Evolutionary conservation across 2,113 vertebrate species (phyloP).

Genomic region (Daphoenositta chrysoptera): DNA sequence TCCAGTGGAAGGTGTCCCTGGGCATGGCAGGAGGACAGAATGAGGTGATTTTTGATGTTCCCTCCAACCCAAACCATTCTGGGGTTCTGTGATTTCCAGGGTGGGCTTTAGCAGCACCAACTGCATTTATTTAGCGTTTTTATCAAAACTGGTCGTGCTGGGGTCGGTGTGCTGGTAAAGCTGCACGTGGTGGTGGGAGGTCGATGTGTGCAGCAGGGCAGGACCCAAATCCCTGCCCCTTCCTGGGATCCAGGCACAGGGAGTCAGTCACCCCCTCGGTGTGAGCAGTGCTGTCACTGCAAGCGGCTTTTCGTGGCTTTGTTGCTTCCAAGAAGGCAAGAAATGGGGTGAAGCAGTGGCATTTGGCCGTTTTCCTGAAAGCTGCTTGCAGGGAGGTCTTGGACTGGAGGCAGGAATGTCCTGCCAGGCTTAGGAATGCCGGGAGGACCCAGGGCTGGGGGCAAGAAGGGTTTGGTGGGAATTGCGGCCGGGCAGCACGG

Average conservation of each 20-base stretch:
- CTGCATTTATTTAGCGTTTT: rapidly evolving
- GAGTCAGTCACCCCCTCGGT: rapidly evolving
- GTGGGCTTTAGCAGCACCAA: background rate
- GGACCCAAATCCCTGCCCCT: background rate
- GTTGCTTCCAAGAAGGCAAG: rapidly evolving
- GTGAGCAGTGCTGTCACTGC: rapidly evolving
- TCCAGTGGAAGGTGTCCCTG: background rate
- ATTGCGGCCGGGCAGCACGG: rapidly evolving
- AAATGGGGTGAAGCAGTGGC: rapidly evolving
- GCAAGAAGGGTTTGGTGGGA: background rate
- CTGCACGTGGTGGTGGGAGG: rapidly evolving
- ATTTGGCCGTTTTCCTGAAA: background rate
- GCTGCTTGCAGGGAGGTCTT: background rate
- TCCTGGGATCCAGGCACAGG: rapidly evolving
- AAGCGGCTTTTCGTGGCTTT: rapidly evolving
- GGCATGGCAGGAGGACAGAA: rapidly evolving
- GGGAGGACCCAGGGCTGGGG: rapidly evolving
- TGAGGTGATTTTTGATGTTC: rapidly evolving
- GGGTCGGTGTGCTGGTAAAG: background rate
- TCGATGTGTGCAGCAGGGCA: background rate
- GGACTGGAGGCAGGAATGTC: background rate
- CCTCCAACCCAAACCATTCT: no score
- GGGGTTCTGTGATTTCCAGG: no score
- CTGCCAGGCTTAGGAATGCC: background rate
- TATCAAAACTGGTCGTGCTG: rapidly evolving